Percentiles rank a stretch among this genome's conserved stretches.
These are phyloP conservation scores for Candoia aspera DNA, from an alignment of 2,113 vertebrate species.

Conservation along the genomic window DNA sequence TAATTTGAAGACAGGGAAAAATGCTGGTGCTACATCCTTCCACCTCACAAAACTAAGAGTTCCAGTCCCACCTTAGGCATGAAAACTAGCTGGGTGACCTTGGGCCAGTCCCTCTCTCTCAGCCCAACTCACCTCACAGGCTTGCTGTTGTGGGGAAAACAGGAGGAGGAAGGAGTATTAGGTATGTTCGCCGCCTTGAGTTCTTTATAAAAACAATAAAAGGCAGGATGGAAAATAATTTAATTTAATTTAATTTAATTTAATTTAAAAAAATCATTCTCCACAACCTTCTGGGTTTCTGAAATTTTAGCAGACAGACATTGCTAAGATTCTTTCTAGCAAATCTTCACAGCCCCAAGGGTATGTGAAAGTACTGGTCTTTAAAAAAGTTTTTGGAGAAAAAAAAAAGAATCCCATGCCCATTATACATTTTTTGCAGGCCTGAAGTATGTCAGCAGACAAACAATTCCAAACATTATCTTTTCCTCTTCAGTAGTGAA, in stretches of 20 bases:
- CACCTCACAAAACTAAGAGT: neutral
- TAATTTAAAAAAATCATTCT: neutral
- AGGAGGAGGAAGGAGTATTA: too few species aligned
- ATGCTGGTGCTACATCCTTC: neutral
- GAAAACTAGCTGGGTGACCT: too few species aligned
- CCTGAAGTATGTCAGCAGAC: neutral
- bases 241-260: too few species aligned
- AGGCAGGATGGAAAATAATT: too few species aligned
- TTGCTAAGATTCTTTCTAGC: neutral
- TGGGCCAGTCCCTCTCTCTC: too few species aligned
- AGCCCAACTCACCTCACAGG: too few species aligned
- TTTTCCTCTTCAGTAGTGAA: neutral
- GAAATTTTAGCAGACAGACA: neutral
- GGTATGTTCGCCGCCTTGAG: too few species aligned
- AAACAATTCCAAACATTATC: neutral
- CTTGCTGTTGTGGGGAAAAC: too few species aligned
- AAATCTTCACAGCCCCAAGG: neutral
- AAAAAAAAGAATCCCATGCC: neutral
- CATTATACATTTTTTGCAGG: neutral
- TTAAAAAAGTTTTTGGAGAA: neutral
- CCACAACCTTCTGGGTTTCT: neutral
- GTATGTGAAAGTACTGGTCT: neutral
- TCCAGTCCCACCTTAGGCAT: too few species aligned
- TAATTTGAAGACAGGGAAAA: neutral
- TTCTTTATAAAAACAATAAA: too few species aligned